Percentiles rank a stretch among this genome's conserved stretches.
Conservation (phyloP, 92 coral and sea anemone genomes). For the Parazoanthus atlanticus region DNA sequence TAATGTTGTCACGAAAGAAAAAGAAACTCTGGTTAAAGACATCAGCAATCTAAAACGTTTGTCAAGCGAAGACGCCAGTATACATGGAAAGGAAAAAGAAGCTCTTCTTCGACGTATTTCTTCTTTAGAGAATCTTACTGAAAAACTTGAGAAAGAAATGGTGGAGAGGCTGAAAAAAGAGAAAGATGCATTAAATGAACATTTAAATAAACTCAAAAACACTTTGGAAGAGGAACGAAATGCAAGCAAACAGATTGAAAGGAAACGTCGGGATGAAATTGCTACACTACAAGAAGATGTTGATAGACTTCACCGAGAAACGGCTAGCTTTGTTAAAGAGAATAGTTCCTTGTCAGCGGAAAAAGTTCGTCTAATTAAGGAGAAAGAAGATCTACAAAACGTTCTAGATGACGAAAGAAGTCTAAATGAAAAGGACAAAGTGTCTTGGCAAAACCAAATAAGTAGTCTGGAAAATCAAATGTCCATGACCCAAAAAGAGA, state of each 20-base stretch:
- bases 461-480: conserved; percentile 8
- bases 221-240: conserved; percentile 65
- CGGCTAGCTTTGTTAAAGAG: neutral
- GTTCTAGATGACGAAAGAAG: conserved; percentile 2
- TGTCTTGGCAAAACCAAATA: conserved; percentile 3
- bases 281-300: conserved; percentile 53
- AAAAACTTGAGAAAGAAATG: conserved; percentile 33
- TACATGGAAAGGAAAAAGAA: conserved; percentile 6
- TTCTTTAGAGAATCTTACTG: neutral
- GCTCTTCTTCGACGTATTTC: conserved; percentile 36
- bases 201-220: conserved; percentile 54
- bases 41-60: conserved; percentile 3
- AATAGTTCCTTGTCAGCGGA: conserved; percentile 6
- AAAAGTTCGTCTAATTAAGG: neutral
- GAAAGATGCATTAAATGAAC: conserved; percentile 51
- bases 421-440: neutral
- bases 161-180: conserved; percentile 39
- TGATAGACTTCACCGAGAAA: conserved; percentile 32
- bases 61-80: neutral
- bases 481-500: neutral
- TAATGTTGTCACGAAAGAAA: conserved; percentile 40
- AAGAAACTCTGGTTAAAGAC: conserved; percentile 36
- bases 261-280: conserved; percentile 50
- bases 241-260: conserved; percentile 40
- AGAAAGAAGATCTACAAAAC: conserved; percentile 14